Base-by-base conservation (phyloP, 1,140 invertebrate genomes). In the Diuraphis noxia region DNA sequence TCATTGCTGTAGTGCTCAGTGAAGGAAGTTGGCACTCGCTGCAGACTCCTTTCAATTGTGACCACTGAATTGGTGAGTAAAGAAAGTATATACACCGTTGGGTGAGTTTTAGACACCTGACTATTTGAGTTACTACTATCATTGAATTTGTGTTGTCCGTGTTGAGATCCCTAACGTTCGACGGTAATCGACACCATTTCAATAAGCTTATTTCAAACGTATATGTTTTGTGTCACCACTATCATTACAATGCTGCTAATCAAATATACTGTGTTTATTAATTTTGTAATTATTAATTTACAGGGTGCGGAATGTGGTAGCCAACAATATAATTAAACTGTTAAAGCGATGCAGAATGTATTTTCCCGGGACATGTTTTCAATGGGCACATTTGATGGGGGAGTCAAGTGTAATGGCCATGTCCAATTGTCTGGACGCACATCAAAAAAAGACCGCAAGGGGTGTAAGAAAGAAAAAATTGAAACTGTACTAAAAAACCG, bases 321-420 rank as follows among this genome's bases (percentile, higher is more conserved):
- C n/a, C 43, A 46, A n/a, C 25, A 38, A 52, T 46, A 91, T 56
- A 81, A 21, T 38, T 52, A 82, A 82, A 91, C n/a, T 0, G 25
- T 46, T 52, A 90, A 92, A 92, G 92, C 91, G 63, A 93, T 93
- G 92, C 92, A 93, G 92, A 92, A 93, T 93, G 92, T 92, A 92
- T 92, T 93, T 92, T 86, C 77, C 92, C 92, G 92, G 92, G 92
- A 92, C 92, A 93, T 93, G 92, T 93, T 93, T 87, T 92, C 87
- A 43, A 81, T 92, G 79, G 88, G 92, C 41, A 41, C 87, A 92
- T 92, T 46, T 93, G 93, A 46, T 5, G 89, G 89, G 92, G 95
- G 95, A 92, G 95, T 94, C 93, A 95, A 95, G 93, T 95, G 95
- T 92, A 95, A 95, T 92, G 94, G 95, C 94, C 95, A 95, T 93